A percentile compares a stretch with the other conserved stretches of the same genome.
These are phyloP conservation scores for Euwallacea fornicatus DNA, from an alignment of 1,140 invertebrate species.

Conservation along the genomic window DNA sequence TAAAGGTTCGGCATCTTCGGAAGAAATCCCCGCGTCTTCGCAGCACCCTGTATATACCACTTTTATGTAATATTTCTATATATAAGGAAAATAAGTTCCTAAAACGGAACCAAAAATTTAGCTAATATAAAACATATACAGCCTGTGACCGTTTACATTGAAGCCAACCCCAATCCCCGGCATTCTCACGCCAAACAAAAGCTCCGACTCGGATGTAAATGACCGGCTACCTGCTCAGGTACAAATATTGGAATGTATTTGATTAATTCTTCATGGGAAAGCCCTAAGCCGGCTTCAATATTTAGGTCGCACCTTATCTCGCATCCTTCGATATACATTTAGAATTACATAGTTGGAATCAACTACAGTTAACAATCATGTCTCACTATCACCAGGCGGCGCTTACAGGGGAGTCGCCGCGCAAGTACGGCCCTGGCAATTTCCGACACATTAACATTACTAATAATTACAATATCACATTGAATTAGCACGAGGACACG, in stretches of 20 bases:
- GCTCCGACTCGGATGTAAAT: constrained; percentile 21
- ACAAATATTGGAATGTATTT: constrained; percentile 39
- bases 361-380: constrained; percentile 36
- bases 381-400: constrained; percentile 41
- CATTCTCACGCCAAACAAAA: constrained; percentile 13
- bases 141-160: constrained; percentile 16
- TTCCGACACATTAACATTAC: constrained; percentile 19
- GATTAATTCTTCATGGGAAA: constrained; percentile 11
- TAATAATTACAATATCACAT: constrained; percentile 28
- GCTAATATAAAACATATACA: constrained; percentile 14
- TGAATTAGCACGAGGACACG: constrained; percentile 27
- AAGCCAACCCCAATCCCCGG: constrained; percentile 9
- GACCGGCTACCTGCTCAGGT: constrained; percentile 31
- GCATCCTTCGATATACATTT: constrained; percentile 12
- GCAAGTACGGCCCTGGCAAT: constrained; percentile 15
- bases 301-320: constrained; percentile 12
- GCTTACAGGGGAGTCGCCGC: constrained; percentile 4
- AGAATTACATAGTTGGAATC: constrained; percentile 33
- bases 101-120: constrained; percentile 41
- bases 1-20: no score
- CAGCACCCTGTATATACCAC: no score
- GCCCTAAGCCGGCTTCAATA: constrained; percentile 9
- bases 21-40: no score
- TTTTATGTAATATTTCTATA: constrained; percentile 40
- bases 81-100: constrained; percentile 47